A percentile compares a stretch with the other conserved stretches of the same genome.
Conservation (phyloP, 2,888 invertebrate genomes). For the Plagodis dolabraria region DNA sequence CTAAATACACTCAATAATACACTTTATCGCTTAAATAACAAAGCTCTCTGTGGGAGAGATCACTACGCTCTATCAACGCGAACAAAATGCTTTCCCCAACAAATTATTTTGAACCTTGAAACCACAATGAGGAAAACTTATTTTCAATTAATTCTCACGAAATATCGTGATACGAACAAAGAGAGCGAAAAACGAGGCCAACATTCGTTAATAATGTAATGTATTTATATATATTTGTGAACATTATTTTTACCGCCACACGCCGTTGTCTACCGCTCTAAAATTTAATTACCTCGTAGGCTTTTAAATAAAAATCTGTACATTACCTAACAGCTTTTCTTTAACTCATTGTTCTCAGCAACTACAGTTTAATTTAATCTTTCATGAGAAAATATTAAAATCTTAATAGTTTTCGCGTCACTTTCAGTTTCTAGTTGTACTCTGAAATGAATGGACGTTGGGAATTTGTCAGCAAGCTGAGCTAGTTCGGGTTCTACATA, state of each 20-base stretch:
- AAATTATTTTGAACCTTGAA: slow-evolving; percentile 78
- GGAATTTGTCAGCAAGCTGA: slow-evolving; percentile 8
- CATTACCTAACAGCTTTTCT: slow-evolving; percentile 18
- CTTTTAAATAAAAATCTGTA: slow-evolving; percentile 48
- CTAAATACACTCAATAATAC: slow-evolving; percentile 51
- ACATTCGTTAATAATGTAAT: slow-evolving; percentile 85
- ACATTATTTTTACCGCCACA: slow-evolving; percentile 72
- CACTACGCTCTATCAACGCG: slow-evolving; percentile 57
- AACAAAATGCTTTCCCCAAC: slow-evolving; percentile 67
- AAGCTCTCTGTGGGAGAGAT: slow-evolving; percentile 54
- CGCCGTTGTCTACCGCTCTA: slow-evolving; percentile 67
- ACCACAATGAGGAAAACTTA: slow-evolving; percentile 67
- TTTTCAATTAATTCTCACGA: slow-evolving; percentile 70
- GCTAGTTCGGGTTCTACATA: no score
- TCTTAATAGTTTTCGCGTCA: slow-evolving; percentile 18
- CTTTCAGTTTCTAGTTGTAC: slow-evolving; percentile 18
- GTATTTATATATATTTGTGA: slow-evolving; percentile 83
- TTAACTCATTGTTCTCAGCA: no score
- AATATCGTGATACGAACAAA: slow-evolving; percentile 82
- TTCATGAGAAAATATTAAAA: neutral
- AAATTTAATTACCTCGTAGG: slow-evolving; percentile 56
- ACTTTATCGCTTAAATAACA: slow-evolving; percentile 50
- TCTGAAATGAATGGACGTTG: slow-evolving; percentile 19
- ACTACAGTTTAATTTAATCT: neutral
- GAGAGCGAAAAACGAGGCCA: slow-evolving; percentile 83